Evolutionary conservation across 2,888 invertebrate genomes (phyloP).

Genomic region (Xanthorhoe designata): DNA sequence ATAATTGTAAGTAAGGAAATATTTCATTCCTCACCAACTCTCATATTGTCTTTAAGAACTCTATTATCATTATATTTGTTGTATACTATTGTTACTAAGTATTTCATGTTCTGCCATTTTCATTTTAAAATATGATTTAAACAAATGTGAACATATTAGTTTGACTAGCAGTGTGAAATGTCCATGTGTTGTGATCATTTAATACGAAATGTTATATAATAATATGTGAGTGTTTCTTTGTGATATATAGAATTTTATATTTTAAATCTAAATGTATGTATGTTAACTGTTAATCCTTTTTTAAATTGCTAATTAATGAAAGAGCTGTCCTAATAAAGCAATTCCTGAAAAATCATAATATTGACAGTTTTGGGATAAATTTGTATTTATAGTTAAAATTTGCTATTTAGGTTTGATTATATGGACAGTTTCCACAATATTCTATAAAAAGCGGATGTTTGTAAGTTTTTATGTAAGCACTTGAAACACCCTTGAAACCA

Average conservation of each 20-base stretch:
- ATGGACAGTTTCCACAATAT: too few species aligned
- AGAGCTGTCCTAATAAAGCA: too few species aligned
- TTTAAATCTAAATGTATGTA: slow-evolving; percentile 43
- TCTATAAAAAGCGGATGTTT: background rate
- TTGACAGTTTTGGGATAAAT: too few species aligned
- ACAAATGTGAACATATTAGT: slow-evolving; percentile 40
- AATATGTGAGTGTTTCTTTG: slow-evolving; percentile 35
- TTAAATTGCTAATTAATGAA: background rate
- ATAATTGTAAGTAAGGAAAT: slow-evolving; percentile 66
- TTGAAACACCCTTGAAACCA: background rate
- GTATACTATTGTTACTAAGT: slow-evolving; percentile 30
- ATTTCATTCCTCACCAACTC: slow-evolving; percentile 53
- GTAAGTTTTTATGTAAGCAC: background rate
- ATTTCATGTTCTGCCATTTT: slow-evolving; percentile 26
- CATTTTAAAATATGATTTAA: slow-evolving; percentile 28
- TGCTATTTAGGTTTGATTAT: too few species aligned
- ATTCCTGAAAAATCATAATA: too few species aligned
- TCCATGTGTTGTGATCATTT: slow-evolving; percentile 40
- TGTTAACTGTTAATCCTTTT: slow-evolving; percentile 29
- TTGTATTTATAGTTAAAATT: too few species aligned
- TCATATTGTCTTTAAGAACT: slow-evolving; percentile 36
- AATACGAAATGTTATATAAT: slow-evolving; percentile 25
- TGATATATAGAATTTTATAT: slow-evolving; percentile 29
- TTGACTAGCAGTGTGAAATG: slow-evolving; percentile 39
- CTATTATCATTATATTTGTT: slow-evolving; percentile 24